Evolutionary conservation across 2,888 invertebrate genomes (phyloP).

Genomic region (Conops quadrifasciatus): DNA sequence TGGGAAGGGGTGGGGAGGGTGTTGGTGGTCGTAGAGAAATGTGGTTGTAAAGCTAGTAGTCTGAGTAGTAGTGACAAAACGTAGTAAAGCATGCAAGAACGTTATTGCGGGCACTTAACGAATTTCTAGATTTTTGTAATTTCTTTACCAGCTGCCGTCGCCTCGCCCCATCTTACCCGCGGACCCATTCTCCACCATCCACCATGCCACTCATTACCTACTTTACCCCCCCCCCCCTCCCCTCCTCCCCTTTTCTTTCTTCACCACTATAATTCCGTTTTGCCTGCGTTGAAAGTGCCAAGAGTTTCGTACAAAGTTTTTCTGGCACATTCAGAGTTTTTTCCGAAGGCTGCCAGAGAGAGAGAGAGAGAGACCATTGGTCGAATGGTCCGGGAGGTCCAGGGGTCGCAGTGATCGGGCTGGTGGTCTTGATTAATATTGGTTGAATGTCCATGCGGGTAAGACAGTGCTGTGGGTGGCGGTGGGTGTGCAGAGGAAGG

Average conservation of each 20-base stretch:
- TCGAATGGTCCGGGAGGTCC: not conserved
- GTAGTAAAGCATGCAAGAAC: not conserved
- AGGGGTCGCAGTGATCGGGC: not conserved
- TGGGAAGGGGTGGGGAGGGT: not conserved
- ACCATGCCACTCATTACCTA: too few species aligned
- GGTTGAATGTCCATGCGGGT: too few species aligned
- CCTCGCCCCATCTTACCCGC: not conserved
- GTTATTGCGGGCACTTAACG: constrained; percentile 4
- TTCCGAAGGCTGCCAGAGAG: not conserved
- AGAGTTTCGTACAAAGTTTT: not conserved
- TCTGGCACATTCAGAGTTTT: constrained; percentile 11
- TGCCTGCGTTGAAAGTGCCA: not conserved
- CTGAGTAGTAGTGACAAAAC: not conserved
- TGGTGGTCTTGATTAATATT: not conserved
- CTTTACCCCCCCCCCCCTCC: not conserved
- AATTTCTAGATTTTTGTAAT: constrained; percentile 20
- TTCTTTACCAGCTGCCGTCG: not conserved
- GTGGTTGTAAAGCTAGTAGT: not conserved
- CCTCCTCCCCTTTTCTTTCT: not conserved
- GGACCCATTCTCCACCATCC: not conserved
- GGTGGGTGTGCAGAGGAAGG: not conserved
- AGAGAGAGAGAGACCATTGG: not conserved
- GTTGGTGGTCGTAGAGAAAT: too few species aligned
- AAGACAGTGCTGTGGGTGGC: too few species aligned
- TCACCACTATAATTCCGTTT: not conserved